Percentiles rank a stretch among this genome's conserved stretches.
Conservation (phyloP, 2,888 invertebrate species). For the Pristionchus entomophagus region DNA sequence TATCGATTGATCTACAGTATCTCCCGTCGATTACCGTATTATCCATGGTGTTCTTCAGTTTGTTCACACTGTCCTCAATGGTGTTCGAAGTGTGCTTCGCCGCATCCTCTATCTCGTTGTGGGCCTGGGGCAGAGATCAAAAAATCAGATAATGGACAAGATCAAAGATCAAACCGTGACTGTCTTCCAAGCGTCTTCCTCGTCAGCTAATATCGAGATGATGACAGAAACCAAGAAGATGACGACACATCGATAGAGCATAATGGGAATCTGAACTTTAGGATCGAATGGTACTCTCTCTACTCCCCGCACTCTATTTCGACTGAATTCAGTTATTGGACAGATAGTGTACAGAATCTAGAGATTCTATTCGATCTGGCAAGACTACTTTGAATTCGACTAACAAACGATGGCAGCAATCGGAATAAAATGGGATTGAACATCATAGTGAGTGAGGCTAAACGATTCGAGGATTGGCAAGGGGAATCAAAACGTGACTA, state of each 20-base stretch:
- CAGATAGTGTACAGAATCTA: too few species aligned
- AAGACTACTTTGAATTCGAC: too few species aligned
- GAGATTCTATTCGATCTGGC: too few species aligned
- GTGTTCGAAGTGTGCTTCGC: conserved; percentile 31
- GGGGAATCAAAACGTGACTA: background rate
- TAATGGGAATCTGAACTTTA: background rate
- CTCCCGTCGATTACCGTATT: background rate
- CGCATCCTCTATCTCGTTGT: conserved; percentile 31
- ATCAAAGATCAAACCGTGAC: conserved; percentile 26
- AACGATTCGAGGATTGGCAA: background rate
- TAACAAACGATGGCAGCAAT: too few species aligned
- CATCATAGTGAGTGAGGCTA: background rate
- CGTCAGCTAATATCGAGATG: background rate
- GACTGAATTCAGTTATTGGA: too few species aligned
- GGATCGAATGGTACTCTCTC: too few species aligned
- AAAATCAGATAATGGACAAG: background rate
- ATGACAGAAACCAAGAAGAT: background rate
- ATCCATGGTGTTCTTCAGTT: conserved; percentile 41
- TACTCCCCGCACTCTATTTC: too few species aligned
- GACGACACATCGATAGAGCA: background rate
- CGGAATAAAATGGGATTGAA: background rate
- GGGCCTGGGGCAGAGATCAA: conserved; percentile 8
- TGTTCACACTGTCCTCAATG: conserved; percentile 34
- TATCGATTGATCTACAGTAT: background rate
- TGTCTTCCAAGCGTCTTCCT: conserved; percentile 22